Evolutionary conservation across 2,888 invertebrate genomes (phyloP), one percentile per base, ranked within the genome.

Genomic region (Oxytorus armatus): DNA sequence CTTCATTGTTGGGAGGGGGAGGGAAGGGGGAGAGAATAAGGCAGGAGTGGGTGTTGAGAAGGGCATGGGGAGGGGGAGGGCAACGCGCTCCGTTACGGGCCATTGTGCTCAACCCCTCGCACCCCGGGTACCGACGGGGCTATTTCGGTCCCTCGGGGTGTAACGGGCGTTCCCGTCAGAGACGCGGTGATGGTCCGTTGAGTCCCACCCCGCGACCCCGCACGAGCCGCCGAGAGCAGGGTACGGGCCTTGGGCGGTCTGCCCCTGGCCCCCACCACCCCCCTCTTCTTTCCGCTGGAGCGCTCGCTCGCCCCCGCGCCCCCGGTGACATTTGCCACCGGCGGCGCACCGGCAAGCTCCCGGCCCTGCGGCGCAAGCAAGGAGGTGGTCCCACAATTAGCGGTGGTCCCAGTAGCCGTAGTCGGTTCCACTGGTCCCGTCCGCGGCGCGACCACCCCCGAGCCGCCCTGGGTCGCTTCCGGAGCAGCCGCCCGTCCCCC

Each of bases 151-250:
- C 3, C 47, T 29, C 1, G 39, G 2, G 59, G 42, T 0, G 59
- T 0, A 18, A 5, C 36, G 18, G 57, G 14, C 0, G 18, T 3
- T 14, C 57, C 57, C 33, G 16, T 18, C 33, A 18, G 57, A n/a
- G n/a, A 18, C 39, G 18, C 59, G 16, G 11, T 21, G 23, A 51
- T 21, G 4, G 61, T 61, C 57, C 16, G n/a, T 61, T 16, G 61
- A 11, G n/a, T 61, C 65, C 21, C 1, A 1, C 21, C 23, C 1
- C 3, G 21, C 10, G 16, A 51, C n/a, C n/a, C n/a, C n/a, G n/a
- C n/a, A n/a, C n/a, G n/a, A n/a, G n/a, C n/a, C n/a, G n/a, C n/a
- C n/a, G n/a, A n/a, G n/a, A n/a, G n/a, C n/a, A n/a, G n/a, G n/a
- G 16, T 1, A 16, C 47, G 47, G 49, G 16, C 33, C 73, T 21